Conservation (phyloP, 2,888 invertebrate species). For the Strigamia transsilvanica region DNA sequence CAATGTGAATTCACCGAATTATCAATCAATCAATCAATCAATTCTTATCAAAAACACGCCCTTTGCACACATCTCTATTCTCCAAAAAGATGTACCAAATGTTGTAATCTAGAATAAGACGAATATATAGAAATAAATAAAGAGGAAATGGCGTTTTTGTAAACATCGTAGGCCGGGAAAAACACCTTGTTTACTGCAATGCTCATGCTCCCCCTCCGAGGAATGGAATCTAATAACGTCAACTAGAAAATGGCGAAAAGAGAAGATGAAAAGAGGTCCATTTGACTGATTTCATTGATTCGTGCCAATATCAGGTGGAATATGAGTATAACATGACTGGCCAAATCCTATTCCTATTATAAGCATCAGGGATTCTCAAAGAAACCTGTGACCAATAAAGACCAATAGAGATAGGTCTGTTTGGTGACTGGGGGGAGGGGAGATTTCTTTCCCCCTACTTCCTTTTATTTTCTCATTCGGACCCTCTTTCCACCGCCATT, state of each 20-base stretch:
- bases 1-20: too few species aligned
- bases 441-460: not conserved
- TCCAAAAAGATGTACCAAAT: too few species aligned
- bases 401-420: conserved; percentile 1
- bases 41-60: too few species aligned
- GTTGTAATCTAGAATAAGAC: too few species aligned
- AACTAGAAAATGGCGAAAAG: not conserved
- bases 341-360: conserved; percentile 7
- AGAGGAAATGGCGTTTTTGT: not conserved
- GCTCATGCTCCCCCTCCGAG: not conserved
- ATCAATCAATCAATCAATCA: too few species aligned
- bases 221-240: conserved; percentile 28
- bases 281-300: conserved; percentile 40
- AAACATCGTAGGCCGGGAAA: not conserved
- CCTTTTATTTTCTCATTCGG: not conserved
- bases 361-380: conserved; percentile 17
- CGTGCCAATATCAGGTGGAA: conserved; percentile 32
- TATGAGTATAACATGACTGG: not conserved
- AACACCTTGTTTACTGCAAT: conserved; percentile 15
- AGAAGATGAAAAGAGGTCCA: not conserved
- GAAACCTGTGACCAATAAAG: conserved; percentile 32
- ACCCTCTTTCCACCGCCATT: conserved; percentile 12
- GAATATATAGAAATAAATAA: not conserved
- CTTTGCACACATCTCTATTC: too few species aligned
- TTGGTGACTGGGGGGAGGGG: not conserved